Conservation (phyloP, 1,140 invertebrate genomes). For the Sycophaga agraensis region DNA sequence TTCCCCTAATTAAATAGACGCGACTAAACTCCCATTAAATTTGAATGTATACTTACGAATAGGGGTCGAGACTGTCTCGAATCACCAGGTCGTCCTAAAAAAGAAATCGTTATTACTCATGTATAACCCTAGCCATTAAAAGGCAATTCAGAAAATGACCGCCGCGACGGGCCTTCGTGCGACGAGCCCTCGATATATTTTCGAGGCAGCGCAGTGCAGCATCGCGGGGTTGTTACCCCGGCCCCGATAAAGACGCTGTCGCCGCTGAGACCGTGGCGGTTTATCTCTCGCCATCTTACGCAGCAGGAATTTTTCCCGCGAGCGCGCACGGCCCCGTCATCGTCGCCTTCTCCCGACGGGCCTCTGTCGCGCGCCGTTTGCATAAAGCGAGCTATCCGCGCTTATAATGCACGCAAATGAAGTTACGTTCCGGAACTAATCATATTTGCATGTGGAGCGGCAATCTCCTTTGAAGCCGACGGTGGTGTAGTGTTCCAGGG, state of each 20-base stretch:
- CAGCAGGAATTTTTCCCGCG: not conserved
- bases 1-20: too few relatives aligned
- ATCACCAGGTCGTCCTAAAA: too few relatives aligned
- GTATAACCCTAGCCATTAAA: too few relatives aligned
- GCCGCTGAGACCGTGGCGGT: too few relatives aligned
- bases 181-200: too few relatives aligned
- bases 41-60: too few relatives aligned
- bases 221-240: not conserved
- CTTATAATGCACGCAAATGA: conserved; percentile 56
- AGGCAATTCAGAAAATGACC: too few relatives aligned
- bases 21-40: too few relatives aligned
- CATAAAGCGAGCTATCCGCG: conserved; percentile 48
- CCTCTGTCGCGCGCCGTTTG: conserved; percentile 34
- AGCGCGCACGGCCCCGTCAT: not conserved
- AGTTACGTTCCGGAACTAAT: conserved; percentile 54
- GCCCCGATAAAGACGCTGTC: not conserved
- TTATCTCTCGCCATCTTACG: not conserved
- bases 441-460: conserved; percentile 54
- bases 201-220: not conserved
- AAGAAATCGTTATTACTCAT: too few relatives aligned
- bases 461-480: conserved; percentile 46
- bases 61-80: too few relatives aligned
- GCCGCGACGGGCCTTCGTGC: too few relatives aligned
- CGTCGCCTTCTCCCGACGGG: conserved; percentile 5
- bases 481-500: too few relatives aligned